Conservation (phyloP, 2,113 vertebrate species). For the Xenopus borealis region DNA sequence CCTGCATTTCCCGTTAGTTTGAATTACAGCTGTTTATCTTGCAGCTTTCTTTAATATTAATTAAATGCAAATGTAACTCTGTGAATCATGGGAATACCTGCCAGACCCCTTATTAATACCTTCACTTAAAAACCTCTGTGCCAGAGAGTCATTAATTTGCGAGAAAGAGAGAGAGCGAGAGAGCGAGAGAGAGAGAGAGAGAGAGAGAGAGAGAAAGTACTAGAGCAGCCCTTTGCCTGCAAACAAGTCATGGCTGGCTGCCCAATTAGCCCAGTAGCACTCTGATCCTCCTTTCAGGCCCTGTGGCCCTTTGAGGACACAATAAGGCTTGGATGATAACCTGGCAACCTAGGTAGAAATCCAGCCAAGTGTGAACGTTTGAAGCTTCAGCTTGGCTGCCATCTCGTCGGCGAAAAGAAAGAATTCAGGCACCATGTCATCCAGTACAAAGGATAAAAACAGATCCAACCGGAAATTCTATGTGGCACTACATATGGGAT, state of each 20-base stretch:
- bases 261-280: constrained; percentile 68
- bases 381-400: constrained; percentile 85
- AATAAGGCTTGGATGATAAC: constrained; percentile 74
- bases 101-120: constrained; percentile 83
- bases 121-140: constrained; percentile 74
- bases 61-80: constrained; percentile 81
- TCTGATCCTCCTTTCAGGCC: constrained; percentile 70
- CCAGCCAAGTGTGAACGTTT: constrained; percentile 78
- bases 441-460: constrained; percentile 84
- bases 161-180: constrained; percentile 29
- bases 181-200: constrained; percentile 30
- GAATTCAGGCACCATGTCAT: constrained; percentile 79
- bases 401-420: constrained; percentile 76
- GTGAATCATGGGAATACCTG: constrained; percentile 80
- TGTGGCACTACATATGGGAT: constrained; percentile 96
- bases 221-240: constrained; percentile 68
- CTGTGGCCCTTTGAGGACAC: constrained; percentile 78
- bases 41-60: constrained; percentile 81
- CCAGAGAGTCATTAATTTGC: constrained; percentile 76
- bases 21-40: constrained; percentile 86
- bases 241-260: constrained; percentile 68
- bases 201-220: constrained; percentile 42
- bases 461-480: constrained; percentile 88
- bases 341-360: constrained; percentile 88
- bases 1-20: constrained; percentile 65